Conservation (phyloP, 1,140 invertebrate genomes). For the Chironomus striatipennis region DNA sequence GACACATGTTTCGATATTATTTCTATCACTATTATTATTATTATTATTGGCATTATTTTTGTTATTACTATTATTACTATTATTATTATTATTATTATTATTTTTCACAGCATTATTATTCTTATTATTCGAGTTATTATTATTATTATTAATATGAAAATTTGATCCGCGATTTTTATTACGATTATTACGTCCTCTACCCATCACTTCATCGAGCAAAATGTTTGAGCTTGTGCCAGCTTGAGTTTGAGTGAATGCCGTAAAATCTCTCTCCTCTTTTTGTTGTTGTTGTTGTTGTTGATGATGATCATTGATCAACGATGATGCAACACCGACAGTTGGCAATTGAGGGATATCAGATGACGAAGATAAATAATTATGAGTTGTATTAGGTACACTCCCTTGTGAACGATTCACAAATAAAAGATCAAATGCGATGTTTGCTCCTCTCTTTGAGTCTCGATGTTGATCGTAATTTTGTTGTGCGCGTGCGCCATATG, state of each 20-base stretch:
- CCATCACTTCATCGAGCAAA: background rate
- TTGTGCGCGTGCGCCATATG: conserved; percentile 5
- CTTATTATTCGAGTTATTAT: background rate
- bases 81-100: no score
- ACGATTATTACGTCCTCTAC: conserved; percentile 18
- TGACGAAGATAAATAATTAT: background rate
- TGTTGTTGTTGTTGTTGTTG: background rate
- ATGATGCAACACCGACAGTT: conserved; percentile 22
- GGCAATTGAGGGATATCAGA: background rate
- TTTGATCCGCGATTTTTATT: conserved; percentile 15
- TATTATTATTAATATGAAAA: background rate
- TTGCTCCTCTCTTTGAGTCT: background rate
- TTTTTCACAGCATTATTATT: conserved; percentile 9
- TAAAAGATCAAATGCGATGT: background rate
- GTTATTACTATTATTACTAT: no score
- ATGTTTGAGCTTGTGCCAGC: background rate
- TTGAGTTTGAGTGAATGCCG: background rate
- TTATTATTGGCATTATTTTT: no score
- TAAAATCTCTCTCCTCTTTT: no score
- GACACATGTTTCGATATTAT: no score
- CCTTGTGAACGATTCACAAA: background rate
- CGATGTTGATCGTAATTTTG: conserved; percentile 18
- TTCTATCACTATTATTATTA: no score
- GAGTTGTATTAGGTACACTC: background rate
- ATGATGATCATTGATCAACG: background rate